Percentiles rank a stretch among this genome's conserved stretches.
Evolutionary conservation across 1,140 invertebrate genomes (phyloP).

Genomic region (Macrocentrus cingulum): DNA sequence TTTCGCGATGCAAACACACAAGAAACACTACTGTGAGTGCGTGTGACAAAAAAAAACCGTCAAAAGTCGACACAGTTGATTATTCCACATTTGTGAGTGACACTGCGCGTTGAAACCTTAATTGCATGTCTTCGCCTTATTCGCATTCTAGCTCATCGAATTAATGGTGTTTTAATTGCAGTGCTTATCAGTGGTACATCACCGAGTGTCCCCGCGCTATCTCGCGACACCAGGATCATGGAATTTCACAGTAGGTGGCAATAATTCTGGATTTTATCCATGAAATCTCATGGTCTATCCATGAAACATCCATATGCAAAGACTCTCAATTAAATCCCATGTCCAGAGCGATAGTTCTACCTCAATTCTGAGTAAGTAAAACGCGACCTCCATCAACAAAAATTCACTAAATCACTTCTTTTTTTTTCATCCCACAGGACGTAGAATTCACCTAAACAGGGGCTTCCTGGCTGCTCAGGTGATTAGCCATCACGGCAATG

Average conservation of each 20-base stretch:
- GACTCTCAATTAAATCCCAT: background rate
- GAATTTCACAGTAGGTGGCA: no score
- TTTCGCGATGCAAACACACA: conserved; percentile 22
- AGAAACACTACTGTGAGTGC: background rate
- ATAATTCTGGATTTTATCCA: no score
- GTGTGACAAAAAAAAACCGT: background rate
- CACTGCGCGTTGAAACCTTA: no score
- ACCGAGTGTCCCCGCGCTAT: no score
- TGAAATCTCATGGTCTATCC: conserved; percentile 30
- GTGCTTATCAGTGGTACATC: no score
- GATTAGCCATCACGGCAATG: conserved; percentile 1
- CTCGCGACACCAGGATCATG: no score
- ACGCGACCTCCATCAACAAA: background rate
- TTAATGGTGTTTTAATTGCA: no score
- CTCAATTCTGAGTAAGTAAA: conserved; percentile 1
- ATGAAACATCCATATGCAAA: background rate
- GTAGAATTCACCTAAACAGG: background rate
- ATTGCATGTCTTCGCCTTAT: no score
- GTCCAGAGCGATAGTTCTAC: background rate
- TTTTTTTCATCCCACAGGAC: background rate
- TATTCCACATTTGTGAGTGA: no score
- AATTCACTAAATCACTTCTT: background rate
- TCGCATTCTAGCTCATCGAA: no score
- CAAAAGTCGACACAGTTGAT: background rate
- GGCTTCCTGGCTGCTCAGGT: background rate